Conservation (phyloP, 92 coral and sea anemone species). For the Blastomussa wellsi region DNA sequence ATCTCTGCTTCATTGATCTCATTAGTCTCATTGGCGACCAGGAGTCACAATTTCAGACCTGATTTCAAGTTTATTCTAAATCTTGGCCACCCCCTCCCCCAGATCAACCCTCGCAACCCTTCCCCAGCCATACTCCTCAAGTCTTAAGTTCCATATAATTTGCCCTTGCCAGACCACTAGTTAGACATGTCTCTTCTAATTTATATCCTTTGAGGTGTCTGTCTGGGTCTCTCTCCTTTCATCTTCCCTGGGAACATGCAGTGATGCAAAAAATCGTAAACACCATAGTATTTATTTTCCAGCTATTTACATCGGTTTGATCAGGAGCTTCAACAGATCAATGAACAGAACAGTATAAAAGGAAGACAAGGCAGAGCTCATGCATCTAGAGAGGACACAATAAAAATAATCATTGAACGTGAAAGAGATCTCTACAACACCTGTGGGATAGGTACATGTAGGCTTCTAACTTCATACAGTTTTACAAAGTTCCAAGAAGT, state of each 20-base stretch:
- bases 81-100: too few relatives aligned
- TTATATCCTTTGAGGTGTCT: too few relatives aligned
- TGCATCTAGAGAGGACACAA: slow-evolving; percentile 82
- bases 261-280: background rate
- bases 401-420: slow-evolving; percentile 71
- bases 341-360: slow-evolving; percentile 74
- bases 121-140: too few relatives aligned
- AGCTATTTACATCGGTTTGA: slow-evolving; percentile 96
- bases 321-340: slow-evolving; percentile 75
- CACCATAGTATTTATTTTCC: background rate
- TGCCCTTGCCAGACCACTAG: background rate
- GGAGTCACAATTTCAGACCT: too few relatives aligned
- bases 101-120: too few relatives aligned
- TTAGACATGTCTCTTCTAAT: background rate
- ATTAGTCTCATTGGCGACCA: too few relatives aligned
- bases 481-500: background rate
- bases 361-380: slow-evolving; percentile 84
- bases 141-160: too few relatives aligned
- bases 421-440: slow-evolving; percentile 81
- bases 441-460: slow-evolving; percentile 93
- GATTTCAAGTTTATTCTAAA: too few relatives aligned
- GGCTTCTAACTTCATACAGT: background rate
- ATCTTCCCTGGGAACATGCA: background rate
- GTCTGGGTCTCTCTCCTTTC: background rate
- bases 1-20: background rate